Base-by-base conservation (phyloP, 2,113 vertebrate genomes). In the Perca fluviatilis region DNA sequence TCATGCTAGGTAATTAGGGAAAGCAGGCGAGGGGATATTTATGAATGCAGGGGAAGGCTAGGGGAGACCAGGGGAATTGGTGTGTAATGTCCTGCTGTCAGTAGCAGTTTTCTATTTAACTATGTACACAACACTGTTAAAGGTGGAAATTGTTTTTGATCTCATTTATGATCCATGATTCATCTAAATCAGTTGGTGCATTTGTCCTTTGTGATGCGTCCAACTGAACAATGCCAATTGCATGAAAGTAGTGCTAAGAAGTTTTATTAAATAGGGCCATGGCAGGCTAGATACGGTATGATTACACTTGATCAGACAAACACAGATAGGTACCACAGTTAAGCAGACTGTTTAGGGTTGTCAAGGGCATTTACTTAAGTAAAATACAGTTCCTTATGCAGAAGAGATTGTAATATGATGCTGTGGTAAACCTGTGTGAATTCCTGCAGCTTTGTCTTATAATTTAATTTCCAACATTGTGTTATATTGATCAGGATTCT, bases 61-160 rank as follows among this genome's bases (percentile, higher is more conserved):
- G 74, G 77, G 77, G 82, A 69, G 87, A 88, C 74, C 93, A 68
- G 82, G 92, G 91, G 90, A 91, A 94, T 91, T 86, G 89, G 88
- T 93, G 87, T 85, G 88, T 94, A 94, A 95, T 94, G 94, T 91
- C 92, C 92, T 93, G 89, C 88, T 94, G 94, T 94, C 94, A 93
- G 89, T 91, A 90, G 89, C 85, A 89, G 69, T 94, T 94, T 94
- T 86, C 86, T 80, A 72, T 91, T 92, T 93, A 93, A 94, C 91
- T 93, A 83, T 72, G 63, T 80, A 85, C 80, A 82, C 53, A 91
- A 84, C 87, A 74, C 80, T 62, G 77, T 82, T 91, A 91, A 87
- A 53, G 86, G 67, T 57, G 74, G 70, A 89, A 85, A 86, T 82
- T 72, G 46, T 67, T 89, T 87, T 87, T 82, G 86, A 89, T 89